Percentiles rank a stretch among this genome's conserved stretches.
phyloP scores from a whole-genome alignment of 2,797 vertebrate species.

The Brachyrhaphis roseni region DNA sequence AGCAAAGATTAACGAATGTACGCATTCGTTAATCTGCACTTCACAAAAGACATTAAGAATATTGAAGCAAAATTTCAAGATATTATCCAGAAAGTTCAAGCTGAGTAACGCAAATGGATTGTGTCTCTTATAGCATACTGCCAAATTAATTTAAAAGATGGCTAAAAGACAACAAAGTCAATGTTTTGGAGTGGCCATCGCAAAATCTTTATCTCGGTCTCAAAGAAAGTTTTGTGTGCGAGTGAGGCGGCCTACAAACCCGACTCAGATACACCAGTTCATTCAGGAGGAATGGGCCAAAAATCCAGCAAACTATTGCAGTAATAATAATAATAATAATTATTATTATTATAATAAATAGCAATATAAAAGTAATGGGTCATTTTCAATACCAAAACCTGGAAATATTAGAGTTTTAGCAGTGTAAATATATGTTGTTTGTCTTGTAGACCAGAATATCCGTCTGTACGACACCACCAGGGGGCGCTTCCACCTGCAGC shows the following conservation, averaged over 20 bases:
- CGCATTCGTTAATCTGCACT: not conserved
- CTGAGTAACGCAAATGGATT: not conserved
- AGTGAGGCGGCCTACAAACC: not conserved
- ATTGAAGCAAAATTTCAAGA: not conserved
- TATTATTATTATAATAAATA: not conserved
- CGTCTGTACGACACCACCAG: constrained; percentile 88
- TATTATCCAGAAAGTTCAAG: not conserved
- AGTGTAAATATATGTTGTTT: not conserved
- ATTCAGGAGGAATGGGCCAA: not conserved
- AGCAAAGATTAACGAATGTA: not conserved
- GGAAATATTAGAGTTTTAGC: not conserved
- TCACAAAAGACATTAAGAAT: not conserved
- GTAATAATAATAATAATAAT: not conserved
- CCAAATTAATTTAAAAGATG: not conserved
- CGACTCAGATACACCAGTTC: not conserved
- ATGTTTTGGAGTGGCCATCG: not conserved
- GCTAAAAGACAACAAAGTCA: not conserved
- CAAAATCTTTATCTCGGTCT: not conserved
- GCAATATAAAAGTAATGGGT: not conserved
- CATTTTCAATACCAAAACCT: not conserved
- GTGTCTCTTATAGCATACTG: no score
- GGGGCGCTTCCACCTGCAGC: constrained; percentile 84
- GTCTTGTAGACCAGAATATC: constrained; percentile 87
- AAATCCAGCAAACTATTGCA: not conserved
- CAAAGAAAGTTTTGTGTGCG: not conserved